Conservation (phyloP, 2,797 vertebrate species). For the Tangara arthus region DNA sequence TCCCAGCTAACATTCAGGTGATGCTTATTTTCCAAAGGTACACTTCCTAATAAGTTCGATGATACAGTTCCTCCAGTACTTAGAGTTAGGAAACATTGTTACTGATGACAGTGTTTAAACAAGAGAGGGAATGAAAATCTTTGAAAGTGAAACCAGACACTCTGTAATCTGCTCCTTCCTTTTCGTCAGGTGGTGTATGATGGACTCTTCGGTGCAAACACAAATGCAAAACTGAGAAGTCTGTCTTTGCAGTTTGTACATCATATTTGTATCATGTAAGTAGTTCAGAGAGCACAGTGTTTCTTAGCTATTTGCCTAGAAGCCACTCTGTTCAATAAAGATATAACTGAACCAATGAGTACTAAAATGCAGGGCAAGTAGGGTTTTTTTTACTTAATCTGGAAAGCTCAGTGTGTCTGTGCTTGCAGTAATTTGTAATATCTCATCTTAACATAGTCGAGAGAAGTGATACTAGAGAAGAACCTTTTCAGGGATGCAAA, state of each 20-base stretch:
- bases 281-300: background rate
- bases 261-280: conserved; percentile 94
- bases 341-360: background rate
- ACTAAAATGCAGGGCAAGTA: background rate
- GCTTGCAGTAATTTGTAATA: background rate
- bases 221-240: conserved; percentile 94
- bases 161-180: background rate
- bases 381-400: background rate
- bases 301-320: background rate
- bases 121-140: background rate
- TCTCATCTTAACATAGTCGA: background rate
- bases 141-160: background rate
- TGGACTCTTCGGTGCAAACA: conserved; percentile 94
- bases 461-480: background rate
- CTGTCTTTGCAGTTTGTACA: conserved; percentile 96
- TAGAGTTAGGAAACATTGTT: background rate
- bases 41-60: background rate
- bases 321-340: background rate
- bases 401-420: background rate
- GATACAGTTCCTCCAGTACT: background rate
- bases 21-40: background rate
- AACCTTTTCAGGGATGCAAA: background rate
- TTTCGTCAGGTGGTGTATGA: conserved; percentile 91
- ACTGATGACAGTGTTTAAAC: background rate
- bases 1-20: conserved; percentile 98